Evolutionary conservation across 1,140 invertebrate genomes (phyloP), one percentile per base, ranked within the genome.

Genomic region (Drosophila sulfurigaster): DNA sequence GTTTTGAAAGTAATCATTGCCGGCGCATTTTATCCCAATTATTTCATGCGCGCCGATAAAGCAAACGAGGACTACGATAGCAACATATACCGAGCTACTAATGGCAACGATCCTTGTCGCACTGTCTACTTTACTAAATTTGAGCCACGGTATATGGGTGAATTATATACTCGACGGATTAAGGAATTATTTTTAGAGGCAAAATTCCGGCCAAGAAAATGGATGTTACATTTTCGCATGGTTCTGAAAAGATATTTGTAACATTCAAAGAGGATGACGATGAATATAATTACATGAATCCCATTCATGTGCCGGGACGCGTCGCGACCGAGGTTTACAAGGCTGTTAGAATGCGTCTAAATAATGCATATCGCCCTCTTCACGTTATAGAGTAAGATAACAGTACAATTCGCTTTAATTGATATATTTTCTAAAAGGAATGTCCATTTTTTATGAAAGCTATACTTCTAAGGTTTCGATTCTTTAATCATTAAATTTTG

Each of bases 1-100:
- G 91, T 96, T 8, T 85, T 96, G 0, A 96, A 96, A 93, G 93
- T 96, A 1, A 79, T 93, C 1, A 93, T 94, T n/a, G 93, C 94
- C 15, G 94, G 94, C 5, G 97, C 97, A 15, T 99, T 99, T 93
- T 99, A 98, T 93, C 98, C 98, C 0, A 96, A 98, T 91, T 99
- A 97, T 91, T 99, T 97, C 93, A 81, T 96, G 8, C 95, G 95
- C 38, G 92, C 92, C 0, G 79, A 91, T 13, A 93, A 91, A 1
- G 78, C 93, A 30, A 93, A 94, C 43, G 94, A 95, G 65, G 82
- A 89, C 0, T 88, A 93, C 13, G 96, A 97, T 82, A 92, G 93
- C 0, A 93, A 94, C 0, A 94, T 95, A 0, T 93, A 95, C 0
- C 95, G 95, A 65, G 82, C 91, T 0, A 91, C 98, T 0, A 94